phyloP scores from a whole-genome alignment of 2,888 invertebrate species.

The Cosmia trapezina region DNA sequence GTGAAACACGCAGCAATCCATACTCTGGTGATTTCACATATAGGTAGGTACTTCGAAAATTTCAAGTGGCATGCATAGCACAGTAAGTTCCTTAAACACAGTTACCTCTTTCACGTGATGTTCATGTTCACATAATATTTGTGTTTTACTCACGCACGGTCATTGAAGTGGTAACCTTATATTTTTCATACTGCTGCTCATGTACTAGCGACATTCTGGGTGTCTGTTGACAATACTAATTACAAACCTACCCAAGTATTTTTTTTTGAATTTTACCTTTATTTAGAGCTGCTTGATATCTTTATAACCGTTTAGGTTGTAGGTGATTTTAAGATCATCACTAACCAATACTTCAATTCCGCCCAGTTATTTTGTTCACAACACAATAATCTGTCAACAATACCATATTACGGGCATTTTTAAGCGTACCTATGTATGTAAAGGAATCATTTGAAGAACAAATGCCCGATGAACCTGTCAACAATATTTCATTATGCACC shows the following conservation, averaged over 20 bases:
- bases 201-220: conserved; percentile 3
- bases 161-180: not conserved
- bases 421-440: too few species aligned
- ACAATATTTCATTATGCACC: conserved; percentile 25
- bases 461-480: conserved; percentile 23
- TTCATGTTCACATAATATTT: not conserved
- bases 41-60: not conserved
- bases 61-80: not conserved
- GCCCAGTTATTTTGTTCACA: not conserved
- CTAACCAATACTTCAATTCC: not conserved
- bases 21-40: not conserved
- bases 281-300: not conserved
- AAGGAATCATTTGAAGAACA: not conserved
- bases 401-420: conserved; percentile 6
- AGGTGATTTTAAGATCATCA: not conserved
- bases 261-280: not conserved
- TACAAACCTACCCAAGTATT: conserved; percentile 5
- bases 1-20: conserved; percentile 15
- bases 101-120: conserved; percentile 8
- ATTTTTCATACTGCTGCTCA: not conserved
- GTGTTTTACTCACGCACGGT: not conserved
- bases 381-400: conserved; percentile 33
- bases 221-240: conserved; percentile 38
- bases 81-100: not conserved
- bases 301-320: not conserved